These are phyloP conservation scores for Caenorhabditis sinica DNA, from an alignment of 2,888 invertebrate genomes.

Conservation along the genomic window DNA sequence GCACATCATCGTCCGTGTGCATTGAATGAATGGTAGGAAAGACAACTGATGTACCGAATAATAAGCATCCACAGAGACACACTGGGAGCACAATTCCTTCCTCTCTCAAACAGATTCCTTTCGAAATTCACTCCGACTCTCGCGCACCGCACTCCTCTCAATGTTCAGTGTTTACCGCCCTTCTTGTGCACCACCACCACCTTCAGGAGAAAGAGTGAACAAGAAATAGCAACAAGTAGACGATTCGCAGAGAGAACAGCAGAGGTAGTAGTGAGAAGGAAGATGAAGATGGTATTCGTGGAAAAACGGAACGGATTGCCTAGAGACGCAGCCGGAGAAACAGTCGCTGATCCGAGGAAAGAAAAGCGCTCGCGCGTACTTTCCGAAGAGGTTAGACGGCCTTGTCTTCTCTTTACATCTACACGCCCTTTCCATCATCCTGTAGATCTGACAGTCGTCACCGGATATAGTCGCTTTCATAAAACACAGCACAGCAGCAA, in stretches of 20 bases:
- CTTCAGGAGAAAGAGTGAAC: slow-evolving; percentile 36
- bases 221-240: slow-evolving; percentile 59
- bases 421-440: slow-evolving; percentile 48
- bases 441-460: slow-evolving; percentile 27
- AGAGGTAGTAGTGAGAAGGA: slow-evolving; percentile 33
- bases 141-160: slow-evolving; percentile 56
- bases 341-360: slow-evolving; percentile 42
- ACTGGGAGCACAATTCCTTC: slow-evolving; percentile 24
- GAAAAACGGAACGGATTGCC: not conserved
- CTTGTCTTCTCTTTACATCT: slow-evolving; percentile 58
- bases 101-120: slow-evolving; percentile 32
- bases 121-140: slow-evolving; percentile 57
- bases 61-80: slow-evolving; percentile 56
- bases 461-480: slow-evolving; percentile 53
- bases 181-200: slow-evolving; percentile 59
- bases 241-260: slow-evolving; percentile 53
- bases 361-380: slow-evolving; percentile 36
- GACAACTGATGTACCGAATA: slow-evolving; percentile 39
- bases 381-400: slow-evolving; percentile 48
- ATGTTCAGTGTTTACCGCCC: slow-evolving; percentile 65
- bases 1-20: slow-evolving; percentile 54
- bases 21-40: slow-evolving; percentile 22
- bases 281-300: not conserved
- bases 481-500: slow-evolving; percentile 38
- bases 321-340: slow-evolving; percentile 52